These are phyloP conservation scores for Dipodomys ordii DNA, from an alignment of 2,113 vertebrate genomes.

Conservation along the genomic window DNA sequence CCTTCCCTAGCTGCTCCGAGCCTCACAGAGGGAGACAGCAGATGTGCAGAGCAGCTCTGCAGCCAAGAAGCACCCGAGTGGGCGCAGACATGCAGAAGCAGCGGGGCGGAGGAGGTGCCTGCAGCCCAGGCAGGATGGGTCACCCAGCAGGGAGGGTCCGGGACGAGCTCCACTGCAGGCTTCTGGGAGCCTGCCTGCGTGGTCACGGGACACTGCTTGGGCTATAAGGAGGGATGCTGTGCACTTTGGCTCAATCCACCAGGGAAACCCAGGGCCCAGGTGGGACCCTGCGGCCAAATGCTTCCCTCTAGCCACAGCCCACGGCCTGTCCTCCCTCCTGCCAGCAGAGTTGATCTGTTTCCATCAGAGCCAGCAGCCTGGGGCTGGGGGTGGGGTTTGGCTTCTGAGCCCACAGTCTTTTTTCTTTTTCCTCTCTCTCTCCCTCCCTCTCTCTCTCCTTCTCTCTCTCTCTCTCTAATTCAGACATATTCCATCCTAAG, in stretches of 20 bases:
- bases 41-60: constrained; percentile 78
- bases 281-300: neutral
- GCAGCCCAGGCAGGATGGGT: constrained; percentile 35
- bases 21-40: constrained; percentile 79
- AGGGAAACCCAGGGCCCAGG: neutral
- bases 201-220: neutral
- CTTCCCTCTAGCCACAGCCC: neutral
- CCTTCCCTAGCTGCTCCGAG: constrained; percentile 74
- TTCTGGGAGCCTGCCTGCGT: neutral
- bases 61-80: constrained; percentile 82
- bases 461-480: neutral
- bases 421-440: constrained; percentile 35
- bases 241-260: neutral
- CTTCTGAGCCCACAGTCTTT: neutral
- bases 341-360: neutral
- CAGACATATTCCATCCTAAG: constrained; percentile 26
- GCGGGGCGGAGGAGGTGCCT: neutral
- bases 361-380: constrained; percentile 24
- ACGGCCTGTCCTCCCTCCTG: neutral
- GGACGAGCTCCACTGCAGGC: constrained; percentile 31
- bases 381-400: constrained; percentile 22
- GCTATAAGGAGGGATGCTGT: neutral
- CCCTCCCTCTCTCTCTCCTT: neutral
- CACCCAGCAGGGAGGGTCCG: constrained; percentile 68
- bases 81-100: constrained; percentile 32